Evolutionary conservation across 2,113 vertebrate genomes (phyloP).

Genomic region (Quiscalus mexicanus): DNA sequence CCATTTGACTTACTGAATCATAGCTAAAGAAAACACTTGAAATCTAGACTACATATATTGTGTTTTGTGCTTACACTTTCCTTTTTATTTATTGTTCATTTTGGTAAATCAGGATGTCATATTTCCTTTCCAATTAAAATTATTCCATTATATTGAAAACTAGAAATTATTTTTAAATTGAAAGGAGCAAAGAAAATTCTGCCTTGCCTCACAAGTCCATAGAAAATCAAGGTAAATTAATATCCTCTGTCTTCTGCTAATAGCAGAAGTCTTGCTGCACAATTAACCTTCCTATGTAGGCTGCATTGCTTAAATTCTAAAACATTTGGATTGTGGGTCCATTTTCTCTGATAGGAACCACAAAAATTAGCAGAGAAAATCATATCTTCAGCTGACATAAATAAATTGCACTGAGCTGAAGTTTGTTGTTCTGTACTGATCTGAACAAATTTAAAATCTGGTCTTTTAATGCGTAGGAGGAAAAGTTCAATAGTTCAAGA

Average conservation of each 20-base stretch:
- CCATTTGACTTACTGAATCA: neutral
- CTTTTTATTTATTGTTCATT: neutral
- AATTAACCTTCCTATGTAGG: neutral
- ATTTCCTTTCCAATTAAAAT: neutral
- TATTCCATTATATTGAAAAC: neutral
- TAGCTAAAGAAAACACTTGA: neutral
- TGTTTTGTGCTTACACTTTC: neutral
- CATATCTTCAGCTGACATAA: neutral
- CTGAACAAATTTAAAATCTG: neutral
- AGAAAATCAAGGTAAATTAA: neutral
- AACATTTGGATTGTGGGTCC: neutral
- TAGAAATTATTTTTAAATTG: neutral
- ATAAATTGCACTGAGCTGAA: neutral
- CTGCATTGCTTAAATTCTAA: neutral
- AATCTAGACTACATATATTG: neutral
- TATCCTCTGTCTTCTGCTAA: neutral
- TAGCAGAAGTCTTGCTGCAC: neutral
- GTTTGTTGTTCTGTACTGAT: neutral
- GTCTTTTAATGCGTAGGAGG: neutral
- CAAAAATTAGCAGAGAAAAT: neutral
- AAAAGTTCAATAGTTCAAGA: conserved; percentile 14
- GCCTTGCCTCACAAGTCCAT: neutral
- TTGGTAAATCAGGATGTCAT: neutral
- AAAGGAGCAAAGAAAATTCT: neutral
- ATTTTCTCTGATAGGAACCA: neutral